Base-by-base conservation (phyloP, 2,888 invertebrate species). In the Sinhomidia bicolor region DNA sequence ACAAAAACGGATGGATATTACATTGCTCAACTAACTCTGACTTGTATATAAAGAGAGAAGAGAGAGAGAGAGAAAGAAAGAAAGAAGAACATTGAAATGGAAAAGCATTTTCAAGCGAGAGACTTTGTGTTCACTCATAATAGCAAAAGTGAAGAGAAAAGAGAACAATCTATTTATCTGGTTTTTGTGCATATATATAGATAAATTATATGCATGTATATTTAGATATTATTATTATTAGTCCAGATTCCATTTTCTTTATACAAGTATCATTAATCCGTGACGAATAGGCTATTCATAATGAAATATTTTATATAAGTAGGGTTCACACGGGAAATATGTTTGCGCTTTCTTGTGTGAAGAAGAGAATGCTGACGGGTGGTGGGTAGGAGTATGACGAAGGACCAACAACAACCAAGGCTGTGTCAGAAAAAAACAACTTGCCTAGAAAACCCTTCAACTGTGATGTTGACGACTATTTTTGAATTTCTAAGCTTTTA, bases 51-150 rank as follows among this genome's bases (percentile, higher is more conserved):
- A 23, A 14, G 14, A 51, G 20, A 71, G 54, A 14, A 51, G 12
- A 14, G n/a, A 82, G 17, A 26, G n/a, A n/a, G n/a, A n/a, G n/a
- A n/a, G n/a, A n/a, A n/a, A n/a, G n/a, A n/a, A n/a, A 51, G 12
- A 14, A n/a, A 82, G 17, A 26, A 47, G 29, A 54, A 82, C 36
- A 57, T 32, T 32, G 81, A 82, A 68, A 62, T 29, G 71, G 83
- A 83, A 83, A 71, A 65, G 47, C 83, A 74, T 83, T 74, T 83
- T 65, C 83, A 54, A 71, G 41, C n/a, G 60, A 44, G n/a, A 36
- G 60, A 44, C 44, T 41, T 54, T 80, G n/a, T n/a, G n/a, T n/a
- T n/a, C n/a, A n/a, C n/a, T n/a, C n/a, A 60, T 36, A 74, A 83
- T 44, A 26, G 82, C 57, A 78, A 57, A 51, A 78, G 85, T 78